These are phyloP conservation scores for Melopsittacus undulatus DNA, from an alignment of 2,797 vertebrate genomes.

Conservation along the genomic window DNA sequence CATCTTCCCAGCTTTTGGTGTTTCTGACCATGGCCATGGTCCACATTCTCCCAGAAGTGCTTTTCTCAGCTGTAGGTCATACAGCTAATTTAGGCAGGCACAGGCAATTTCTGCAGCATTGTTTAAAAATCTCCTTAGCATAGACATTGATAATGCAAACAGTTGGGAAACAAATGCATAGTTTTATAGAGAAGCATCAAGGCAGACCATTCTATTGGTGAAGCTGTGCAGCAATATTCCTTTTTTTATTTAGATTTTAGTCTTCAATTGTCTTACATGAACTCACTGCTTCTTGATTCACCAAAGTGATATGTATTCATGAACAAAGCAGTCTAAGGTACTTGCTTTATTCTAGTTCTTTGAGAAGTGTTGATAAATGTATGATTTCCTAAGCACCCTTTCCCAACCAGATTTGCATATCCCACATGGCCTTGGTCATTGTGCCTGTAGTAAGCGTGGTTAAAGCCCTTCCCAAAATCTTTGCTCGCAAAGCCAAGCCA, in stretches of 20 bases:
- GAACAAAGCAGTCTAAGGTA: not conserved
- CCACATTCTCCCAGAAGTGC: not conserved
- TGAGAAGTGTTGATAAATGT: not conserved
- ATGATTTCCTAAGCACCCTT: too few relatives aligned
- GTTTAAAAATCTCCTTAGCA: not conserved
- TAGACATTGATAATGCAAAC: not conserved
- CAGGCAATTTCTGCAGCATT: not conserved
- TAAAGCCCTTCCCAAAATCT: too few relatives aligned
- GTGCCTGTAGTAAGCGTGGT: too few relatives aligned
- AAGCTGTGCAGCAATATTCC: not conserved
- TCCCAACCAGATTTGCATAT: too few relatives aligned
- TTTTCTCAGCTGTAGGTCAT: not conserved
- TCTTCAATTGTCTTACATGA: not conserved
- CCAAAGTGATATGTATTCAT: not conserved
- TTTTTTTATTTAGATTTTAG: not conserved
- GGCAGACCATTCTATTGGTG: not conserved
- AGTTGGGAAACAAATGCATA: not conserved
- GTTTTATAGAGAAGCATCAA: not conserved
- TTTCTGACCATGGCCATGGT: not conserved
- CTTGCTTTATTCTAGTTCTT: not conserved
- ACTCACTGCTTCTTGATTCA: not conserved
- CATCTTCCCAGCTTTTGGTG: not conserved
- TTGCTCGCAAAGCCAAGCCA: too few relatives aligned
- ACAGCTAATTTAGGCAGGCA: not conserved
- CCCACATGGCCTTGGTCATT: too few relatives aligned